Evolutionary conservation across 2,888 invertebrate genomes (phyloP), one percentile per base, ranked within the genome.

Genomic region (Catocala nupta): DNA sequence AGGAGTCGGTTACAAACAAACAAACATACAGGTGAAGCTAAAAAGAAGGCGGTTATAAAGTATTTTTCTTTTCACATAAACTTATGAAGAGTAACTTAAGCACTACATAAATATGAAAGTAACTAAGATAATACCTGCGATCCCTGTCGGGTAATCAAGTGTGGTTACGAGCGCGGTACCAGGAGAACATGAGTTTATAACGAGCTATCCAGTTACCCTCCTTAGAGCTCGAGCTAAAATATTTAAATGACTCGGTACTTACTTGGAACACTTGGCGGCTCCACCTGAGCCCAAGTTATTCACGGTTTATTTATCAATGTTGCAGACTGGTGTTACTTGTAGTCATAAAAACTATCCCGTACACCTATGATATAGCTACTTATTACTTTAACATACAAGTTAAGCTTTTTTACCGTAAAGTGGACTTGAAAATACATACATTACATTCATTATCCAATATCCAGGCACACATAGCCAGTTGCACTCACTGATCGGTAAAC

Each of bases 171-270:
- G 25, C 51, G 49, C 33, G 36, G 51, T 75, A 73, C 70, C 54
- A 73, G 60, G 70, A 45, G 50, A 65, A 68, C 73, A 76, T 70
- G 63, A 70, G 63, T 60, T 60, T 59, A 52, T 70, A 75, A 65
- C 59, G 55, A 65, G 71, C 56, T 62, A 68, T 47, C 53, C 36
- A 59, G 57, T 73, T 58, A 48, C 53, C 55, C n/a, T 60, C 59
- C 63, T 49, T 25, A 63, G 55, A 58, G 59, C 25, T 59, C 49
- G 48, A 48, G 63, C 50, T 59, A 52, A 62, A 65, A 70, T 68
- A 73, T 65, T 75, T 63, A 68, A 63, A 68, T 61, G 51, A 59
- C 56, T 51, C 34, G 8, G 36, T 53, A 59, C 51, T 61, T 56
- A 61, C 55, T 50, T 50, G 11, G 25, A 0, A 25, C 34, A 9